Conservation (phyloP, 1,140 invertebrate species). For the Orchestia grillus region DNA sequence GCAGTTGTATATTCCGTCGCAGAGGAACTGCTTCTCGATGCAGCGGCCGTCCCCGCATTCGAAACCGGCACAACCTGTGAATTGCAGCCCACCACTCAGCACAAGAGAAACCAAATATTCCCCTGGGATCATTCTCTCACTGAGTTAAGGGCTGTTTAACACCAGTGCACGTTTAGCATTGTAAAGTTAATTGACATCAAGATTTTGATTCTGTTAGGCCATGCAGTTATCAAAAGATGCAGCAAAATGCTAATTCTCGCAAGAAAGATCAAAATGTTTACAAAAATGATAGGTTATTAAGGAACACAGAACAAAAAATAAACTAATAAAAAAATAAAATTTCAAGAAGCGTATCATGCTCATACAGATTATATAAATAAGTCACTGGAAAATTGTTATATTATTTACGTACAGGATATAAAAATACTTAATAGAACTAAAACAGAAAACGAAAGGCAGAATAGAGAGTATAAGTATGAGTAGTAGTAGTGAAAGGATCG, state of each 20-base stretch:
- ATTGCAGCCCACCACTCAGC: neutral
- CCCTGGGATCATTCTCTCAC: neutral
- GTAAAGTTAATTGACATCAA: neutral
- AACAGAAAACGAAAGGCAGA: neutral
- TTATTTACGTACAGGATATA: neutral
- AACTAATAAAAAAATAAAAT: neutral
- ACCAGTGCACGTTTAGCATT: neutral
- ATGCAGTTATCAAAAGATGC: neutral
- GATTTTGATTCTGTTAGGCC: neutral
- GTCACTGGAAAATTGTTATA: neutral
- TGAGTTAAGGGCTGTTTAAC: neutral
- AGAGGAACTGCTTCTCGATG: constrained; percentile 60
- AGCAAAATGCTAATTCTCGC: neutral
- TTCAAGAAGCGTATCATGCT: neutral
- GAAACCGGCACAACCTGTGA: neutral
- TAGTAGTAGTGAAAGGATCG: neutral
- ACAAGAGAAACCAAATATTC: neutral
- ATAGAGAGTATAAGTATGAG: neutral
- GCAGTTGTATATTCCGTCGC: constrained; percentile 70
- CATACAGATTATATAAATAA: neutral
- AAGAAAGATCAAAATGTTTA: neutral
- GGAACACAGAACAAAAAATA: neutral
- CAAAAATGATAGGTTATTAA: neutral
- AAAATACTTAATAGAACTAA: neutral
- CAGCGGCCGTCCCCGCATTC: constrained; percentile 7